Evolutionary conservation across 2,113 vertebrate genomes (phyloP), one percentile per base, ranked within the genome.

Genomic region (Callaeas wilsoni): DNA sequence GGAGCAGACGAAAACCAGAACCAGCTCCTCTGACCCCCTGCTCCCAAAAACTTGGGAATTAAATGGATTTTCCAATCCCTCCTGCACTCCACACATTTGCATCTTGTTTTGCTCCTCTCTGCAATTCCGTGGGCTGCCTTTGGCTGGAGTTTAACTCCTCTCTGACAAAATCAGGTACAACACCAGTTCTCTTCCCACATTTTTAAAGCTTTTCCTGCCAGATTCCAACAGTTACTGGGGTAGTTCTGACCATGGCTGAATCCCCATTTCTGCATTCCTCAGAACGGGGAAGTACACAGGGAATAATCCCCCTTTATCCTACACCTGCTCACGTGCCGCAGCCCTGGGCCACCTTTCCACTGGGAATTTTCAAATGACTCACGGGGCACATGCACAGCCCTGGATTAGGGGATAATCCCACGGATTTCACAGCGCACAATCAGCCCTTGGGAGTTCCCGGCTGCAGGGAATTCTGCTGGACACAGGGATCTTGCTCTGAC

Each of bases 381-480:
- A 7, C 60, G 18, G 32, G 41, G 32, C 35, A 21, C 2, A 3
- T 1, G 29, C 15, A 2, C 39, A 44, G 3, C 29, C 23, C 44
- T 0, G 30, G 12, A 47, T 17, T 16, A 12, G 0, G 4, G 42
- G 35, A 14, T 2, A 6, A 67, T 1, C n/a, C 1, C 4, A 1
- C 0, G 32, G 32, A 27, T 39, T 49, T 19, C 37, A 4, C 4
- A 0, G 57, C 1, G 33, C 56, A 47, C 33, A 19, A 35, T 1
- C 1, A 62, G 18, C 77, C 57, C 70, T 29, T 10, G 63, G 84
- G 46, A 79, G 83, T 42, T 29, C 35, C 69, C 37, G 10, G 1
- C 75, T 52, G 60, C 1, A 7, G 60, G 73, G 70, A 85, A 64
- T 14, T 37, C 27, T 41, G 84, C 44, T n/a, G 89, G 71, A 39